Conservation (phyloP, 2,888 invertebrate genomes). For the Deroplatys truncata region DNA sequence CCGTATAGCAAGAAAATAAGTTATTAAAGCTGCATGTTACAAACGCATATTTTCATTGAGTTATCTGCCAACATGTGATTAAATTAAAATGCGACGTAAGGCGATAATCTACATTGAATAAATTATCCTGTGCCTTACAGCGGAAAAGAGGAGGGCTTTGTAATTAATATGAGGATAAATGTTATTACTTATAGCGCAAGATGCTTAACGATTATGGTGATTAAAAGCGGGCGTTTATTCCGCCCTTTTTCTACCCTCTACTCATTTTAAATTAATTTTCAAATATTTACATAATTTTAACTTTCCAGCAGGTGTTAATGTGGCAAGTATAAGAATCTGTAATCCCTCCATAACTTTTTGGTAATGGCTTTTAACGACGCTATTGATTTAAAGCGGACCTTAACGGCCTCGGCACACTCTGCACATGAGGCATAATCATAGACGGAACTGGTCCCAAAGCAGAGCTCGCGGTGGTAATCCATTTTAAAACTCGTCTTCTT, state of each 20-base stretch:
- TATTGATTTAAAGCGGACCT: neutral
- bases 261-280: slow-evolving; percentile 4
- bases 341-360: neutral
- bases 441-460: neutral
- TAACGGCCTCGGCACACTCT: neutral
- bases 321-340: neutral
- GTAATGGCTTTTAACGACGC: neutral
- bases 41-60: neutral
- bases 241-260: neutral
- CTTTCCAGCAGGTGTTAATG: neutral
- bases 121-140: neutral
- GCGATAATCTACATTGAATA: neutral
- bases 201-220: neutral
- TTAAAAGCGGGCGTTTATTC: neutral
- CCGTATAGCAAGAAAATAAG: too few relatives aligned
- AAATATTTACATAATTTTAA: slow-evolving; percentile 6
- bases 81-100: too few relatives aligned
- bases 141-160: neutral
- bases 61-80: neutral
- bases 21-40: neutral
- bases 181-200: neutral
- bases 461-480: neutral
- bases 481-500: neutral
- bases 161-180: neutral
- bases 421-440: neutral